Evolutionary conservation across 2,113 vertebrate genomes (phyloP), one percentile per base, ranked within the genome.

Genomic region (Cyanoliseus patagonus): DNA sequence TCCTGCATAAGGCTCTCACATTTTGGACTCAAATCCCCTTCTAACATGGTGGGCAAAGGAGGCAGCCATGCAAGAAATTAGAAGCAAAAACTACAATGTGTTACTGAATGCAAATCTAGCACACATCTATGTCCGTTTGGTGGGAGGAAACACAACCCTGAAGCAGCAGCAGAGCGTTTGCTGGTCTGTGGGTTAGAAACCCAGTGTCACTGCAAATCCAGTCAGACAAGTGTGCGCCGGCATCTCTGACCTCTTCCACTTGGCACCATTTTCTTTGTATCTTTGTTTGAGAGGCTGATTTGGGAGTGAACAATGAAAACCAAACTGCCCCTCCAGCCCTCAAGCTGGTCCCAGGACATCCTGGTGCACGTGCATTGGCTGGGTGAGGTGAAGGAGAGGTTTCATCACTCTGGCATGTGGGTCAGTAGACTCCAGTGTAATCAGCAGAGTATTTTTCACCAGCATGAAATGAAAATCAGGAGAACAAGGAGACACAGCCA

Each of bases 201-300:
- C 0, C 2, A 0, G 61, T 68, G 86, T 92, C 88, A 41, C 77
- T 82, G 83, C 69, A 42, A 57, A 91, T 76, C 92, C 9, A 0
- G 88, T 88, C 79, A 31, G 46, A 49, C 80, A 15, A 93, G 76
- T 53, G 62, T 49, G 44, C 0, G 0, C 78, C 70, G 52, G 37
- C 64, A 47, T 90, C 62, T 83, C 81, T 90, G 86, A 49, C 90
- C 91, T 93, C 90, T 86, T 86, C 80, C 64, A 88, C 63, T 82
- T 79, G 77, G 69, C 92, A 82, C 64, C 5, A 66, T 82, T 81
- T 39, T 75, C 88, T 64, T 64, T 44, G 24, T 47, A 12, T 64
- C 93, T 88, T 93, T 68, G 39, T 31, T 69, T 18, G 62, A 76
- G 66, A 79, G 47, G 44, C 73, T n/a, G 7, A 68, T n/a, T 59